Conservation (phyloP, 2,888 invertebrate species). For the Deilephila porcellus region DNA sequence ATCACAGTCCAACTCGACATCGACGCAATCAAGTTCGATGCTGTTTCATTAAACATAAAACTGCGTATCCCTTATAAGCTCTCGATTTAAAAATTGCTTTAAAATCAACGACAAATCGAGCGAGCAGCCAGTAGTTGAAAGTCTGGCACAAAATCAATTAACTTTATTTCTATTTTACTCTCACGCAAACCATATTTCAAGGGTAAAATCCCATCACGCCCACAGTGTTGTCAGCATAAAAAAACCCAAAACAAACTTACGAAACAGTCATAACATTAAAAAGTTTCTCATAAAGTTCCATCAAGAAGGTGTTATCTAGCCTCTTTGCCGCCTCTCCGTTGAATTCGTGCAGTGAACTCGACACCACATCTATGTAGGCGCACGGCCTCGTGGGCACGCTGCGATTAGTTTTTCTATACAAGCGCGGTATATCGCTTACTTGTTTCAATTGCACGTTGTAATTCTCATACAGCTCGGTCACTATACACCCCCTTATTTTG, state of each 20-base stretch:
- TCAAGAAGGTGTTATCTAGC: slow-evolving; percentile 66
- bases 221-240: background rate
- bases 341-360: slow-evolving; percentile 86
- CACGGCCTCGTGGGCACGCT: slow-evolving; percentile 93
- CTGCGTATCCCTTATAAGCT: too few species aligned
- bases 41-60: too few species aligned
- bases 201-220: too few species aligned
- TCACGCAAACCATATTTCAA: too few species aligned
- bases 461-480: slow-evolving; percentile 69
- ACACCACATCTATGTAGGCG: slow-evolving; percentile 89
- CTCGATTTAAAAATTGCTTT: too few species aligned
- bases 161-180: too few species aligned
- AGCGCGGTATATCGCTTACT: slow-evolving; percentile 96
- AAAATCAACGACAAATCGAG: too few species aligned
- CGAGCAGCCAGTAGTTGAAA: too few species aligned
- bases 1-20: too few species aligned
- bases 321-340: slow-evolving; percentile 72
- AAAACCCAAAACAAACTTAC: slow-evolving; percentile 69
- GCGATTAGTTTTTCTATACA: slow-evolving; percentile 96
- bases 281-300: slow-evolving; percentile 66
- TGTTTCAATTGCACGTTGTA: slow-evolving; percentile 88
- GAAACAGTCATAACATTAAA: slow-evolving; percentile 83
- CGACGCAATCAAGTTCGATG: too few species aligned
- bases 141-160: too few species aligned
- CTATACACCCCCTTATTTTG: slow-evolving; percentile 71